phyloP scores from a whole-genome alignment of 1,140 invertebrate genomes.

The Gryon sp. region DNA sequence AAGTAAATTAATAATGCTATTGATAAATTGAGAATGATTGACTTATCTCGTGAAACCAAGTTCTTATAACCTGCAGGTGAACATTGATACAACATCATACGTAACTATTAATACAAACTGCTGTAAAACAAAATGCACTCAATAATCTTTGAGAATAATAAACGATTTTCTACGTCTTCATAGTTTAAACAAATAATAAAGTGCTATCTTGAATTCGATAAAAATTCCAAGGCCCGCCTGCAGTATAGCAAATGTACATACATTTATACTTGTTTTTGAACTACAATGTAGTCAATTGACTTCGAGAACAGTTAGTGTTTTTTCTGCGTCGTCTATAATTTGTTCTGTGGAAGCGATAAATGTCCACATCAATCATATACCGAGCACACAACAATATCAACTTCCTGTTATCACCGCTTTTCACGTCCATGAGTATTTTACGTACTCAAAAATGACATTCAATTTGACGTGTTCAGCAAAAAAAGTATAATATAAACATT shows the following conservation, averaged over 20 bases:
- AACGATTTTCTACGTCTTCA: constrained; percentile 35
- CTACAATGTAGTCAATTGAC: constrained; percentile 46
- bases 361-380: constrained; percentile 47
- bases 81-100: too few species aligned
- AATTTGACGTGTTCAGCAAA: too few species aligned
- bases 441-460: constrained; percentile 10
- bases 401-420: constrained; percentile 38
- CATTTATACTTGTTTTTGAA: constrained; percentile 19
- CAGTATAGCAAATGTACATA: not conserved
- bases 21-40: too few species aligned
- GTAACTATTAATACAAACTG: constrained; percentile 35
- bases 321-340: constrained; percentile 40
- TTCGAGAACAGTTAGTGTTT: constrained; percentile 28
- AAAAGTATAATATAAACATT: too few species aligned
- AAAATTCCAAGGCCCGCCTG: constrained; percentile 20
- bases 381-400: constrained; percentile 16
- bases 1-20: too few species aligned
- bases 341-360: constrained; percentile 50
- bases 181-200: constrained; percentile 46
- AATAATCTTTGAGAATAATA: constrained; percentile 30
- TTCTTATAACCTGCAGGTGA: too few species aligned
- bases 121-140: constrained; percentile 39
- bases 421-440: constrained; percentile 19
- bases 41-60: too few species aligned
- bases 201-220: constrained; percentile 43